Base-by-base conservation (phyloP, 2,797 vertebrate genomes). In the Gallirallus australis region DNA sequence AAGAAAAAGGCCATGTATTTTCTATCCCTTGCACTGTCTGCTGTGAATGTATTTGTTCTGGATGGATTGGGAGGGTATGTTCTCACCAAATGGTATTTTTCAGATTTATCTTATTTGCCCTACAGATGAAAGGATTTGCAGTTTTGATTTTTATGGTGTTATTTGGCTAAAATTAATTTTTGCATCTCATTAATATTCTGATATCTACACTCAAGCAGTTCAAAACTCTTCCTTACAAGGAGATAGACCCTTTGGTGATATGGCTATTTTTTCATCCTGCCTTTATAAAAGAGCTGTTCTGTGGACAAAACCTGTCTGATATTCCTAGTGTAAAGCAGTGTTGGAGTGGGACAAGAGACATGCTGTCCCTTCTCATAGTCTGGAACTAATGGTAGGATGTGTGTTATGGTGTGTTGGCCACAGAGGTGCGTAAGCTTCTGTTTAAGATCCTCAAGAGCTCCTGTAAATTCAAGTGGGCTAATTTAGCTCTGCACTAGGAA, bases 1-100 rank as follows among this genome's bases (percentile, higher is more conserved):
- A 82, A 90, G 88, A 71, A 96, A 95, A 96, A 90, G 50, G 35
- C 66, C 30, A 52, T 78, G 81, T 53, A 95, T 95, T 94, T 94
- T 89, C 80, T 72, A n/a, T 86, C 31, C 56, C 25, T 92, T 92
- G 47, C 39, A 48, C 50, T 83, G 42, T 87, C 86, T 93, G 19
- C 35, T 90, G 37, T 87, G 75, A 85, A 48, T 75, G 37, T 87
- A 73, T 80, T 94, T 82, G 69, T 87, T 91, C 76, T 92, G 68
- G 30, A 69, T 81, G 35, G 25, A 85, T 47, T 82, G 65, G 50
- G 60, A 71, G 24, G 18, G 9, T 76, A 71, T 52, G 16, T 68
- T 89, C 57, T 89, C 42, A 72, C 28, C 28, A 86, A 85, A 60
- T 65, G 15, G 4, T 45, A 65, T 68, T 92, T 95, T 57, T 77